phyloP scores from a whole-genome alignment of 2,113 vertebrate genomes.

The Protobothrops flavoviridis region DNA sequence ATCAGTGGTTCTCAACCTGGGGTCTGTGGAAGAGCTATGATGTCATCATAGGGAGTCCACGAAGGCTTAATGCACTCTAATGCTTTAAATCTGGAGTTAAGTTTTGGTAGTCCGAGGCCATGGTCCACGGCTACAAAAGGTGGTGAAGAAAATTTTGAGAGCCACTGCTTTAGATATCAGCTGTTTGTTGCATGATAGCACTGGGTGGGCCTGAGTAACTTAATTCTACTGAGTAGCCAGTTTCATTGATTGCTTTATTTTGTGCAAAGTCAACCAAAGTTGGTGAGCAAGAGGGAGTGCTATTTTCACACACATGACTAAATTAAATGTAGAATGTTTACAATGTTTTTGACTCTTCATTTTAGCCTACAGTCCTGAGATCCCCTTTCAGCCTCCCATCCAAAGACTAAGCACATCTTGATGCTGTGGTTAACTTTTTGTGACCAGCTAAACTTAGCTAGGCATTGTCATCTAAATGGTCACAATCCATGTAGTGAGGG shows the following conservation, averaged over 20 bases:
- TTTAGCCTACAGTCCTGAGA: neutral
- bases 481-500: neutral
- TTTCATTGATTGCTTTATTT: neutral
- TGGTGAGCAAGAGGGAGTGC: neutral
- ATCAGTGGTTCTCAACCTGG: neutral
- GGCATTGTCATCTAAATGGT: neutral
- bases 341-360: neutral
- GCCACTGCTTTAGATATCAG: neutral
- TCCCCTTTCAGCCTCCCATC: neutral
- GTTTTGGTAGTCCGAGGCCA: no score
- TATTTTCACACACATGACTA: neutral
- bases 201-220: neutral
- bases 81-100: no score
- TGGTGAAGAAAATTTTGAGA: no score
- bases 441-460: neutral
- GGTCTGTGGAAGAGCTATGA: no score
- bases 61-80: no score
- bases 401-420: neutral
- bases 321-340: neutral
- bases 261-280: fast-evolving
- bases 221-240: constrained; percentile 9
- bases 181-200: neutral
- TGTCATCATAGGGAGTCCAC: no score
- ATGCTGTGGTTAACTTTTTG: neutral
- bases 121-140: no score